A percentile compares a stretch with the other conserved stretches of the same genome.
These are phyloP conservation scores for Drosophila merina DNA, from an alignment of 2,888 invertebrate genomes.

Conservation along the genomic window DNA sequence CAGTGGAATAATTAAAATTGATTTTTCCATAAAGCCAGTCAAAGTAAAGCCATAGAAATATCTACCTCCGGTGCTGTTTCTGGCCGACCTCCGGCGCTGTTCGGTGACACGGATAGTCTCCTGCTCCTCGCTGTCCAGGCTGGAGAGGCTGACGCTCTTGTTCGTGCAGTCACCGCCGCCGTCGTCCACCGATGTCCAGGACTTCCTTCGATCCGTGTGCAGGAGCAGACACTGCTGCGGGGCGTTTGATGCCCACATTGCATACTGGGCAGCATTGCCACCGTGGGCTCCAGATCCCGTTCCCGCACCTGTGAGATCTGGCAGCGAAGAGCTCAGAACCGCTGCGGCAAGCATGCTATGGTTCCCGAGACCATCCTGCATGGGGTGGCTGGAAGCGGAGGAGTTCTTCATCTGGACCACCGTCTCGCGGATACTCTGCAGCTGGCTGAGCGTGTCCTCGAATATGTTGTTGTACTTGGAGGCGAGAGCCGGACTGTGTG, in stretches of 20 bases:
- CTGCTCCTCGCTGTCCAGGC: slow-evolving; percentile 94
- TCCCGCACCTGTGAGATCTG: slow-evolving; percentile 77
- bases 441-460: slow-evolving; percentile 83
- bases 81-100: slow-evolving; percentile 84
- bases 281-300: slow-evolving; percentile 16
- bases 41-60: not conserved
- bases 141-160: slow-evolving; percentile 88
- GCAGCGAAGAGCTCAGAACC: slow-evolving; percentile 80
- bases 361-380: slow-evolving; percentile 75
- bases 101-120: slow-evolving; percentile 86
- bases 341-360: slow-evolving; percentile 78
- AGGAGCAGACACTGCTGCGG: slow-evolving; percentile 82
- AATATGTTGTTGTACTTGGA: slow-evolving; percentile 88
- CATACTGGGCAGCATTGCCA: slow-evolving; percentile 56
- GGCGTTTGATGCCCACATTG: slow-evolving; percentile 81
- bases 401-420: slow-evolving; percentile 84
- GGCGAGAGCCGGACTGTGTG: slow-evolving; percentile 93
- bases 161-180: slow-evolving; percentile 85
- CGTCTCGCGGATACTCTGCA: slow-evolving; percentile 84
- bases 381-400: slow-evolving; percentile 71
- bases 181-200: slow-evolving; percentile 95
- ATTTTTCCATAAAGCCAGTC: too few relatives aligned
- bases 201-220: slow-evolving; percentile 87
- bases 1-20: too few relatives aligned
- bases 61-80: slow-evolving; percentile 85